Conservation (phyloP, 53 echinoderm and acorn worm species). For the Paracentrotus lividus region DNA sequence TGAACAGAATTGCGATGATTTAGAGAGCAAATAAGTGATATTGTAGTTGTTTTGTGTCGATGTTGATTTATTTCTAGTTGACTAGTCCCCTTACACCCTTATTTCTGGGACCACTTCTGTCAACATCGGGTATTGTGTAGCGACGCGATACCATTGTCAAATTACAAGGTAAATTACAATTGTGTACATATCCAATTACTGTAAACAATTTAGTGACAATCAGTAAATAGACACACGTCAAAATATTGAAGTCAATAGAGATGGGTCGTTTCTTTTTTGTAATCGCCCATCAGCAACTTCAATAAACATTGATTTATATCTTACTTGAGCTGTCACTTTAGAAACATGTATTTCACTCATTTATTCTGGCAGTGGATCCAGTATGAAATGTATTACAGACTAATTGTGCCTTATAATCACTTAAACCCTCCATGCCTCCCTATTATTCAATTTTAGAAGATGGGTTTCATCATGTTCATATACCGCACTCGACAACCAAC, state of each 20-base stretch:
- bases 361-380: too few relatives aligned
- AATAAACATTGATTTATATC: constrained; percentile 15
- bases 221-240: constrained; percentile 49
- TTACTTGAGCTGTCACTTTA: neutral
- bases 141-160: constrained; percentile 42
- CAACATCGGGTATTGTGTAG: constrained; percentile 38
- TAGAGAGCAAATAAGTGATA: constrained; percentile 72
- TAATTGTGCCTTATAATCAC: too few relatives aligned
- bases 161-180: constrained; percentile 59
- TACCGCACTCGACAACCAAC: too few relatives aligned
- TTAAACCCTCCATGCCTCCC: too few relatives aligned
- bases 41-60: constrained; percentile 68
- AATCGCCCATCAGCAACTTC: constrained; percentile 10
- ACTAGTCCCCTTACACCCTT: constrained; percentile 47
- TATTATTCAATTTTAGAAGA: too few relatives aligned
- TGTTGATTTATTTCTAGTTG: constrained; percentile 71
- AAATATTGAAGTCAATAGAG: constrained; percentile 37
- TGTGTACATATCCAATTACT: constrained; percentile 59
- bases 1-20: constrained; percentile 58
- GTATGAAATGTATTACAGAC: too few relatives aligned
- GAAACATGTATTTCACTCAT: neutral
- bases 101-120: constrained; percentile 46
- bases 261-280: constrained; percentile 8
- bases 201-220: constrained; percentile 62
- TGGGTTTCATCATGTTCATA: too few relatives aligned